Evolutionary conservation across 2,113 vertebrate genomes (phyloP).

Genomic region (Ia io): DNA sequence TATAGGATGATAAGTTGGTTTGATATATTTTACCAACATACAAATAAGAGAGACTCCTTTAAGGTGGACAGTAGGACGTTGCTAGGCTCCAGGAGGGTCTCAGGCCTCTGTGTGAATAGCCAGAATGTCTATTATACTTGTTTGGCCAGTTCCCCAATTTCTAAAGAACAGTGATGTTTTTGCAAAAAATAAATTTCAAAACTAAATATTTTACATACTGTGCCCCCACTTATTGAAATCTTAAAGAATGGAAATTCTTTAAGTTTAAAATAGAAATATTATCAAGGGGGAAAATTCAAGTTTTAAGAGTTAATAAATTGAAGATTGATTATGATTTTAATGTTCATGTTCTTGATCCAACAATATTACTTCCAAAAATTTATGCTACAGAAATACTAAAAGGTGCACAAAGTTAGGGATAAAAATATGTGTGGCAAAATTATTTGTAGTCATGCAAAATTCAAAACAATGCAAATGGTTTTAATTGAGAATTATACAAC

Average conservation of each 20-base stretch:
- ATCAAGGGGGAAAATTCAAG: neutral
- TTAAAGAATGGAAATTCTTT: neutral
- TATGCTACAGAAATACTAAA: neutral
- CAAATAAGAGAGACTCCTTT: neutral
- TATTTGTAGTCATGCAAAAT: neutral
- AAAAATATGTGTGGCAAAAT: neutral
- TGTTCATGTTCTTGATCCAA: neutral
- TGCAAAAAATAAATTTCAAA: neutral
- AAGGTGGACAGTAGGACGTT: neutral
- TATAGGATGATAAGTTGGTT: neutral
- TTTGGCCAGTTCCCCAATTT: neutral
- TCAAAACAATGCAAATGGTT: neutral
- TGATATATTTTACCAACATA: neutral
- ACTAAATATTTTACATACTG: neutral
- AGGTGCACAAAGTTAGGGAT: neutral
- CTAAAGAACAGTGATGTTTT: neutral
- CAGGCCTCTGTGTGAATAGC: neutral
- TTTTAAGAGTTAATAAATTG: neutral
- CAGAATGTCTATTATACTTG: neutral
- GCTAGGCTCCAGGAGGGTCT: neutral
- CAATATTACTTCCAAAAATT: neutral
- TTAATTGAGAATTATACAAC: neutral
- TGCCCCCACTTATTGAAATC: neutral
- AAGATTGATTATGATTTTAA: slow-evolving; percentile 2
- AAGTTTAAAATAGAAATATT: neutral